Percentiles rank a stretch among this genome's conserved stretches.
These are phyloP conservation scores for Trichonephila inaurata DNA, from an alignment of 1,140 invertebrate genomes.

Conservation along the genomic window DNA sequence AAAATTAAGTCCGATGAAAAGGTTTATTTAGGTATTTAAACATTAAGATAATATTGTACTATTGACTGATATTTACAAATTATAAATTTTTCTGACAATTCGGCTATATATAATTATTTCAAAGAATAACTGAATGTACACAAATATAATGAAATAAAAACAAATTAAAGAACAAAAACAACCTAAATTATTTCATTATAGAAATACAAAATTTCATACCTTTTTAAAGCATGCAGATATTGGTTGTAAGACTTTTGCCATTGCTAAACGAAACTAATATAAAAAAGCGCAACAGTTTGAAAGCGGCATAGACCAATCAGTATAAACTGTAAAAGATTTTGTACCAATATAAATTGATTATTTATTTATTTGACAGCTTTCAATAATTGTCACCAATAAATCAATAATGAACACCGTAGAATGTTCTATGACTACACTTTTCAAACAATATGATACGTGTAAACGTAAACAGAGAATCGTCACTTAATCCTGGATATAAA, in stretches of 20 bases:
- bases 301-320: neutral
- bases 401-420: neutral
- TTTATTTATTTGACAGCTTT: neutral
- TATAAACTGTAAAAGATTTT: neutral
- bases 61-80: too few species aligned
- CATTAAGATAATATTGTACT: too few species aligned
- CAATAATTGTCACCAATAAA: neutral
- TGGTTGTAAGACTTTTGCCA: slow-evolving; percentile 66
- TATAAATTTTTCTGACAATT: too few species aligned
- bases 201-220: neutral
- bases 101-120: too few species aligned
- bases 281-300: neutral
- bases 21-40: too few species aligned
- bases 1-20: too few species aligned
- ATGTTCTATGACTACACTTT: neutral
- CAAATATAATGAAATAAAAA: too few species aligned
- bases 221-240: slow-evolving; percentile 65
- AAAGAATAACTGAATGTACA: too few species aligned
- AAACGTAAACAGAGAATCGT: slow-evolving; percentile 42
- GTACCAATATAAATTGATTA: neutral
- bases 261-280: neutral
- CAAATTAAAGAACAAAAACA: too few species aligned
- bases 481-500: neutral
- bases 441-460: slow-evolving; percentile 8
- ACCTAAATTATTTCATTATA: too few species aligned